Base-by-base conservation (phyloP, 1,140 invertebrate genomes). In the Coenobita brevimanus region DNA sequence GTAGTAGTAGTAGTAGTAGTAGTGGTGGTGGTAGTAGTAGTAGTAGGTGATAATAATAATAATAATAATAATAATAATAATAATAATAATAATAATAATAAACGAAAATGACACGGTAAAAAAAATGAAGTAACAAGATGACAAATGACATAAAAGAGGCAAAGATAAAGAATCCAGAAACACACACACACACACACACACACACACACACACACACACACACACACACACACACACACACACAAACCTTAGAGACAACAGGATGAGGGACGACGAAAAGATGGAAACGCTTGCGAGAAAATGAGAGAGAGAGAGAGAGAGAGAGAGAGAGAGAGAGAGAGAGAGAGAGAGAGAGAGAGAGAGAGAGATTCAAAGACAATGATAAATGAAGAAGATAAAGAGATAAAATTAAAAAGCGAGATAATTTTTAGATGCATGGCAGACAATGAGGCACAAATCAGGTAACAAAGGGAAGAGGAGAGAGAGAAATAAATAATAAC, bases 191-290 rank as follows among this genome's bases (percentile, higher is more conserved):
- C 71, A 75, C 71, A 75, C 64, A 75, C 71, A 75, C 71, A 75
- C 71, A 75, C 71, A 75, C 71, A 75, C 71, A 36, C 71, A 75
- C 71, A 75, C 71, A 75, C 71, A 75, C 71, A 75, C 71, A 75
- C 71, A 75, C 71, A 75, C 8, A 75, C 71, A 30, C 71, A 41
- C 71, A 64, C 62, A n/a, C n/a, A n/a, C n/a, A n/a, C n/a, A n/a
- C n/a, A n/a, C n/a, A n/a, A n/a, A n/a, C n/a, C n/a, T n/a, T n/a
- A n/a, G n/a, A n/a, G n/a, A 64, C 6, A 30, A 64, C 6, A 30
- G 33, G 21, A 30, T 24, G 21, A 30, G 33, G 21, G 62, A 64
- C n/a, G 62, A 64, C 6, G 21, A 6, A 21, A 21, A 64, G 62
- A 30, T 24, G 62, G 62, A 64, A 30, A 21, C 15, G 24, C 64